A percentile compares a stretch with the other conserved stretches of the same genome.
Conservation (phyloP, 2,113 vertebrate species). For the Calidris pugnax region DNA sequence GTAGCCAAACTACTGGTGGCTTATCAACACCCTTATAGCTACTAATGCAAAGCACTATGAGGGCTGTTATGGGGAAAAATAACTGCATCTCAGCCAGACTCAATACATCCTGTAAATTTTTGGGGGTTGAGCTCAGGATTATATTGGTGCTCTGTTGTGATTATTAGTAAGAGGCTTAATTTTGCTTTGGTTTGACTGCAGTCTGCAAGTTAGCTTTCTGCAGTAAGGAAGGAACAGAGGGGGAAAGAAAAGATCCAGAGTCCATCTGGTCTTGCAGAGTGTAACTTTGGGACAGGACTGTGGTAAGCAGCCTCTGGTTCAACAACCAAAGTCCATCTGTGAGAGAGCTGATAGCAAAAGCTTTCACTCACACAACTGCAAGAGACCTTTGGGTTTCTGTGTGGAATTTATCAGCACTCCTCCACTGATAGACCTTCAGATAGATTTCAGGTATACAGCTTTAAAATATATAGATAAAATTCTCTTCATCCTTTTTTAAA, state of each 20-base stretch:
- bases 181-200: neutral
- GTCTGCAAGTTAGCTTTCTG: neutral
- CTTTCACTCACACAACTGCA: neutral
- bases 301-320: neutral
- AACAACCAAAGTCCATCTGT: neutral
- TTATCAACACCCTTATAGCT: neutral
- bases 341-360: neutral
- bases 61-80: neutral
- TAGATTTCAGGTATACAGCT: neutral
- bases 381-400: neutral
- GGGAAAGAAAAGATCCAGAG: neutral
- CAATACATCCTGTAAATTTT: neutral
- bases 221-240: neutral
- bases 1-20: neutral
- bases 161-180: neutral
- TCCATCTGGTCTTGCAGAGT: neutral
- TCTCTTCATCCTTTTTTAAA: neutral
- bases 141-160: neutral
- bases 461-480: neutral
- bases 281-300: neutral
- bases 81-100: neutral
- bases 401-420: neutral
- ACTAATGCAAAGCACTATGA: neutral
- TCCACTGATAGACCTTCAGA: neutral
- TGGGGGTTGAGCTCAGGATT: neutral